Percentiles rank a stretch among this genome's conserved stretches.
phyloP scores from a whole-genome alignment of 1,140 invertebrate species.

The Drosophila melanogaster region DNA sequence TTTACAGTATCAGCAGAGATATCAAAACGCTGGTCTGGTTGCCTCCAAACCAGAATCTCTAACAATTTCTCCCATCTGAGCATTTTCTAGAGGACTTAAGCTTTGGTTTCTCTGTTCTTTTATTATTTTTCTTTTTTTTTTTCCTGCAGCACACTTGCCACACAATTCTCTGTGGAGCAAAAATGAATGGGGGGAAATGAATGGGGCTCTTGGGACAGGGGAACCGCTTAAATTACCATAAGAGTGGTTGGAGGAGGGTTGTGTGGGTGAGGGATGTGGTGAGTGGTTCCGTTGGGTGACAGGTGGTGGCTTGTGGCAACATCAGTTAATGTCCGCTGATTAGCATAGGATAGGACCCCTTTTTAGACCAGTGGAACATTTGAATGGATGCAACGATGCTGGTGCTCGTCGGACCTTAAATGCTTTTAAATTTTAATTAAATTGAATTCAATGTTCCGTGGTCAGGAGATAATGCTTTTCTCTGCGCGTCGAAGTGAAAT shows the following conservation, averaged over 20 bases:
- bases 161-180: constrained; percentile 32
- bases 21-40: constrained; percentile 6
- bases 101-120: constrained; percentile 48
- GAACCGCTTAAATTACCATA: constrained; percentile 64
- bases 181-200: constrained; percentile 3
- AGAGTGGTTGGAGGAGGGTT: constrained; percentile 27
- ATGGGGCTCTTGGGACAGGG: constrained; percentile 13
- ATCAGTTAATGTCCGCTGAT: constrained; percentile 70
- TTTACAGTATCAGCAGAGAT: constrained; percentile 22
- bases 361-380: constrained; percentile 61
- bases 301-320: constrained; percentile 50
- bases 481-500: constrained; percentile 39
- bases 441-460: constrained; percentile 46
- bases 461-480: constrained; percentile 22
- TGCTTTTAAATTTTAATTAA: constrained; percentile 55
- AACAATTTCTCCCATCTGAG: constrained; percentile 1
- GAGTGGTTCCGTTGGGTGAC: constrained; percentile 37
- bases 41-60: constrained; percentile 8
- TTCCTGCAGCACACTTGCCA: constrained; percentile 24
- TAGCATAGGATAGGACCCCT: constrained; percentile 54
- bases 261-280: neutral
- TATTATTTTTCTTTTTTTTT: neutral
- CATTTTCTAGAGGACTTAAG: constrained; percentile 41
- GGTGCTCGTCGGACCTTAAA: constrained; percentile 32
- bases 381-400: constrained; percentile 22